Base-by-base conservation (phyloP, 2,888 invertebrate species). In the Vannuccia rotundouncinata region DNA sequence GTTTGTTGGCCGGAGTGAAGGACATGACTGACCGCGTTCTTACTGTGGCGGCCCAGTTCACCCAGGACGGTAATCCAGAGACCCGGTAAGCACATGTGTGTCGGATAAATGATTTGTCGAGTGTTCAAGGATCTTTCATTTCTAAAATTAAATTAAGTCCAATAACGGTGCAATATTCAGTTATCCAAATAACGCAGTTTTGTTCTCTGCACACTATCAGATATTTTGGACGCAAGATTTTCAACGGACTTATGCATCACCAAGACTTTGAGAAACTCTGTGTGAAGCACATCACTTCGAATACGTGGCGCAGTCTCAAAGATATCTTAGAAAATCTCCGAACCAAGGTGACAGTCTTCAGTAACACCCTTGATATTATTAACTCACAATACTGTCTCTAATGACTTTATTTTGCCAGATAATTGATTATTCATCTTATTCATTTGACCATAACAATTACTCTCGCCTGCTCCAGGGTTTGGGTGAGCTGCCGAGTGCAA, bases 31-130 rank as follows among this genome's bases (percentile, higher is more conserved):
- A 94, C 84, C 91, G 92, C 84, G 90, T 96, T 80, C 89, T 97
- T 79, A 90, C 92, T 31, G 92, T 93, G 0, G 92, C 93, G 0
- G 94, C 95, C 0, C 93, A 93, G 85, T 91, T 95, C 82, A 89
- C 95, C 2, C 92, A 92, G 29, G 96, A 97, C 87, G 94, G 94
- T 27, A 93, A 92, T 86, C 91, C 94, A 29, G 94, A 95, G 83
- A 92, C 95, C 0, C 92, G 95, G 91, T 45, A 45, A 10, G 45
- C 17, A 17, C 17, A 17, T 17, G 45, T 10, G 45, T 91, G 86
- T 85, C 83, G 81, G 45, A 29, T 5, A 75, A 27, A 60, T 31
- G 17, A 60, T 22, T 25, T 45, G 59, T 27, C 30, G 17, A 31
- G 29, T 45, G 31, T n/a, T n/a, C n/a, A n/a, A n/a, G n/a, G n/a